Evolutionary conservation across 2,113 vertebrate genomes (phyloP).

Genomic region (Theristicus caerulescens): DNA sequence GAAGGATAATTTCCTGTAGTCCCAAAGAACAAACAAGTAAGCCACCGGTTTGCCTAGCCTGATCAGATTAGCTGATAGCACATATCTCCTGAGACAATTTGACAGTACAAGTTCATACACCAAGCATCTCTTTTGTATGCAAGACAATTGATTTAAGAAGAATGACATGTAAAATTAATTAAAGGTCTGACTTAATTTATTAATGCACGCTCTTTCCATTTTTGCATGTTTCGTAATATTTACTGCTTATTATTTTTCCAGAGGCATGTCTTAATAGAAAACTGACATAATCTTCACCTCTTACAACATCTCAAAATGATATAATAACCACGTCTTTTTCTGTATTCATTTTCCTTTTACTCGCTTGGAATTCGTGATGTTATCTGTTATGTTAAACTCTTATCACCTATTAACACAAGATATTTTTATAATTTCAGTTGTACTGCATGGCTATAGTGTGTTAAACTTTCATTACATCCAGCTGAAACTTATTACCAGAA

Average conservation of each 20-base stretch:
- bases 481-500: background rate
- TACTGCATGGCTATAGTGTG: background rate
- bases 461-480: background rate
- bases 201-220: background rate
- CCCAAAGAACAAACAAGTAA: background rate
- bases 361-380: background rate
- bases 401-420: background rate
- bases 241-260: background rate
- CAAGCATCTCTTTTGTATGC: background rate
- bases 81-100: background rate
- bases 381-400: background rate
- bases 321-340: background rate
- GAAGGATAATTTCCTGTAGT: background rate
- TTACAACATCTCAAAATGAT: background rate
- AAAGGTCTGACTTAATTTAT: background rate
- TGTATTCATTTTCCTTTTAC: background rate
- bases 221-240: background rate
- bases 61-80: conserved; percentile 7
- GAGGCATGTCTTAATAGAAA: background rate
- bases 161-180: background rate
- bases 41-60: background rate
- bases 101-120: background rate
- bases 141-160: background rate
- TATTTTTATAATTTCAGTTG: background rate
- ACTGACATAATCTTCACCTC: background rate